These are phyloP conservation scores for Philopedon plagiatum DNA, from an alignment of 2,888 invertebrate genomes.

Conservation along the genomic window DNA sequence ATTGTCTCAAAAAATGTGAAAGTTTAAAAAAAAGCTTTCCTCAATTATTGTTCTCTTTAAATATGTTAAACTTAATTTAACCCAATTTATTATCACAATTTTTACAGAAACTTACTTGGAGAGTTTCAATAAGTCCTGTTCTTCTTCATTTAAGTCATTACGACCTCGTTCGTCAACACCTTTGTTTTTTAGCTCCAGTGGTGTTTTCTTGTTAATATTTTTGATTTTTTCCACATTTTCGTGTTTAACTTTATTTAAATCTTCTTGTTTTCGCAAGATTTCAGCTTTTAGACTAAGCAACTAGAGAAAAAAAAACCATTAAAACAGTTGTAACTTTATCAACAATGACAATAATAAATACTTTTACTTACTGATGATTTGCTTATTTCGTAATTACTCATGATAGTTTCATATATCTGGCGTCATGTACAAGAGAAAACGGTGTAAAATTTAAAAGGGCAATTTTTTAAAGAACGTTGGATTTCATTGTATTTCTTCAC, in stretches of 20 bases:
- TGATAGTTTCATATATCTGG: slow-evolving; percentile 31
- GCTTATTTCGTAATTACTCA: slow-evolving; percentile 64
- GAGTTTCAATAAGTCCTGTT: slow-evolving; percentile 65
- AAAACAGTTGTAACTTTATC: slow-evolving; percentile 20
- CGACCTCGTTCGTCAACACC: slow-evolving; percentile 67
- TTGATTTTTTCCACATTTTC: slow-evolving; percentile 71
- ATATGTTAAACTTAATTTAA: no score
- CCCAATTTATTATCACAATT: no score
- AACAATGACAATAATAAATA: slow-evolving; percentile 11
- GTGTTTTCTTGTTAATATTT: slow-evolving; percentile 65
- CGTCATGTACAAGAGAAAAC: background rate
- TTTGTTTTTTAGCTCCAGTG: slow-evolving; percentile 65
- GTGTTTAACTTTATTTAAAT: slow-evolving; percentile 79
- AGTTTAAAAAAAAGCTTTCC: no score
- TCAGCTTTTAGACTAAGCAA: slow-evolving; percentile 92
- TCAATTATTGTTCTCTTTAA: no score
- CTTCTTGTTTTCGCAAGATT: slow-evolving; percentile 87
- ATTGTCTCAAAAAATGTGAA: no score
- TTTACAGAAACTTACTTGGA: slow-evolving; percentile 69
- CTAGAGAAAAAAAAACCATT: slow-evolving; percentile 68
- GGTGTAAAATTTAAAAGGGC: background rate
- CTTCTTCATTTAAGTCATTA: slow-evolving; percentile 65
- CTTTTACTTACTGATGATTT: slow-evolving; percentile 61
- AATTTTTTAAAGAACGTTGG: no score
- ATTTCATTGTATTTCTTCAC: no score